Base-by-base conservation (phyloP, 2,797 vertebrate genomes). In the Agapornis canus region DNA sequence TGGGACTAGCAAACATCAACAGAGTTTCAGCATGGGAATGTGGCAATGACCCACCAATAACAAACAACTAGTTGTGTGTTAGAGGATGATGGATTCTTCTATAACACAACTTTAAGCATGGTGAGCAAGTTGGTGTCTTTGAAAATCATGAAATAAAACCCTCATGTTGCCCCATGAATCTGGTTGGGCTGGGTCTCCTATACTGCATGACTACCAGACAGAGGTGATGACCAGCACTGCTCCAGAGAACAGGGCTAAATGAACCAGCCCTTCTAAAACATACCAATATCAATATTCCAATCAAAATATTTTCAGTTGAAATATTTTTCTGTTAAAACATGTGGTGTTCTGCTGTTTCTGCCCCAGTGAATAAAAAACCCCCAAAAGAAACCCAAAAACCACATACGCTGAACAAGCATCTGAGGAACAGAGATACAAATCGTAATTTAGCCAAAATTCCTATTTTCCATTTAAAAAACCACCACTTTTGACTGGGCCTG, bases 271-370 rank as follows among this genome's bases (percentile, higher is more conserved):
- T 52, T 71, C 45, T 17, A 13, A 23, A 15, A 60, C 42, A 37
- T 1, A 2, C 10, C 0, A 0, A 29, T n/a, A 56, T 15, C 1
- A 40, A 40, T 27, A 54, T 82, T 21, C 59, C 75, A 70, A 26
- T 25, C 23, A 49, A 73, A 90, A 21, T 40, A 39, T 22, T 72
- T 59, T 63, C 42, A 32, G 13, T 8, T 7, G 12, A 86, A 93
- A 65, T 51, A 57, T 9, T 82, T 48, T 26, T 59, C 40, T 78
- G 11, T 22, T 87, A 32, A 76, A 85, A 80, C 11, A 11, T 3
- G 6, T 0, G 1, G 15, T 15, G 8, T 51, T 92, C 70, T 80
- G 25, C 31, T 70, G 31, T 29, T 78, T 73, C 21, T 59, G 32
- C 8, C 15, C 5, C 13, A 42, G 29, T 2, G 4, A 5, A 5